A percentile compares a stretch with the other conserved stretches of the same genome.
These are phyloP conservation scores for Cnemophilus loriae DNA, from an alignment of 2,113 vertebrate species.

Conservation along the genomic window DNA sequence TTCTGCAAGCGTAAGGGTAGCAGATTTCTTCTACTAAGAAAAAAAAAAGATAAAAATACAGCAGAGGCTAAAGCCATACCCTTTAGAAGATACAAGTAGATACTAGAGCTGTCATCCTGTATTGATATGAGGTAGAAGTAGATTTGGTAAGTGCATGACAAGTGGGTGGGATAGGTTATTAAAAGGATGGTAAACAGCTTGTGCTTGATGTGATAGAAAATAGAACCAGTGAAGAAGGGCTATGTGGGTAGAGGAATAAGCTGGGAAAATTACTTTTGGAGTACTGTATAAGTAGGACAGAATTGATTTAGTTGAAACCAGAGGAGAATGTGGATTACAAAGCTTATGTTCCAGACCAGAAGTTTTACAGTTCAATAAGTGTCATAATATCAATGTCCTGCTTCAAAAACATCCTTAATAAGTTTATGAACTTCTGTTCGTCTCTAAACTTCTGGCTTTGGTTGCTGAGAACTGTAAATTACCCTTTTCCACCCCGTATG, in stretches of 20 bases:
- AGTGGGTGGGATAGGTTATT: not conserved
- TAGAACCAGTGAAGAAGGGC: not conserved
- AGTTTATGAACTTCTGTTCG: not conserved
- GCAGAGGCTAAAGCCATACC: not conserved
- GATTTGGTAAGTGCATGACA: not conserved
- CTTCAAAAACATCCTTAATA: not conserved
- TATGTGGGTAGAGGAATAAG: not conserved
- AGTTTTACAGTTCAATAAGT: not conserved
- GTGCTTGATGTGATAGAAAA: not conserved
- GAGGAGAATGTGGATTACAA: not conserved
- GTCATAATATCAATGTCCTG: not conserved
- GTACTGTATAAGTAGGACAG: not conserved
- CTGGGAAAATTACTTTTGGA: not conserved
- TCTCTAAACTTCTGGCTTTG: not conserved
- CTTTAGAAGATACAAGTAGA: not conserved
- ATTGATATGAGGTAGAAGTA: not conserved
- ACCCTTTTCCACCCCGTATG: not conserved
- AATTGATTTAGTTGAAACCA: not conserved
- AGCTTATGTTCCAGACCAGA: not conserved
- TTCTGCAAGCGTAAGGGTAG: not conserved
- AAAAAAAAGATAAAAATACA: not conserved
- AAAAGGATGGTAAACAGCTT: not conserved
- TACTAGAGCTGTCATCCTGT: not conserved
- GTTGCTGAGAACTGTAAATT: constrained; percentile 14
- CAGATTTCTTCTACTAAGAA: not conserved